Conservation (phyloP, 2,113 vertebrate species). For the Esox niger region DNA sequence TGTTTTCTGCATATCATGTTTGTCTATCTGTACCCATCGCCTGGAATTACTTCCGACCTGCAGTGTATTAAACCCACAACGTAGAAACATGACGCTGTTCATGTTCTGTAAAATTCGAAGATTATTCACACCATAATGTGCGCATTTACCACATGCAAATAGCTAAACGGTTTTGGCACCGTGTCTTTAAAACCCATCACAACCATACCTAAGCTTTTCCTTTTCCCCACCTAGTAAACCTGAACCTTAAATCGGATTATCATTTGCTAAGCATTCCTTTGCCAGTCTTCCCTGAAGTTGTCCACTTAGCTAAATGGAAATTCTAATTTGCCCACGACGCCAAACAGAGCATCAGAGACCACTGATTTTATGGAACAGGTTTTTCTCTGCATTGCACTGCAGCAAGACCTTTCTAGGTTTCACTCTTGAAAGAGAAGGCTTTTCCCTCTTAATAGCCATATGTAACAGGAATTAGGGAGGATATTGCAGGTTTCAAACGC, state of each 20-base stretch:
- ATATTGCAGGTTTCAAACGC: conserved; percentile 60
- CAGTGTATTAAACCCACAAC: not conserved
- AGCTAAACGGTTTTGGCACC: not conserved
- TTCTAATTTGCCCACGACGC: conserved; percentile 26
- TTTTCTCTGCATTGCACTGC: conserved; percentile 29
- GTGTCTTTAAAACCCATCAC: not conserved
- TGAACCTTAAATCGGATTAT: conserved; percentile 28
- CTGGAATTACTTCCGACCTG: not conserved
- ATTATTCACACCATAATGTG: not conserved
- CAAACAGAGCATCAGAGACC: conserved; percentile 29
- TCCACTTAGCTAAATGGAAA: conserved; percentile 30
- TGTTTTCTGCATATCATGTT: not conserved
- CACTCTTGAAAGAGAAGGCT: conserved; percentile 43
- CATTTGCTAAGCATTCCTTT: not conserved
- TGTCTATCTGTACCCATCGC: not conserved
- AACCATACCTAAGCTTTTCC: not conserved
- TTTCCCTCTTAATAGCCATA: conserved; percentile 54
- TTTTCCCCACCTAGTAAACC: conserved; percentile 15
- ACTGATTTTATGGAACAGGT: conserved; percentile 16
- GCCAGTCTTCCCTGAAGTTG: conserved; percentile 24
- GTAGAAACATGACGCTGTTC: not conserved
- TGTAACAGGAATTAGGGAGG: conserved; percentile 65
- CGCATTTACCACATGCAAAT: not conserved
- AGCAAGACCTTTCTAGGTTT: conserved; percentile 49
- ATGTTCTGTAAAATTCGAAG: not conserved